Conservation (phyloP, 2,113 vertebrate species). For the Psilopogon haemacephalus region DNA sequence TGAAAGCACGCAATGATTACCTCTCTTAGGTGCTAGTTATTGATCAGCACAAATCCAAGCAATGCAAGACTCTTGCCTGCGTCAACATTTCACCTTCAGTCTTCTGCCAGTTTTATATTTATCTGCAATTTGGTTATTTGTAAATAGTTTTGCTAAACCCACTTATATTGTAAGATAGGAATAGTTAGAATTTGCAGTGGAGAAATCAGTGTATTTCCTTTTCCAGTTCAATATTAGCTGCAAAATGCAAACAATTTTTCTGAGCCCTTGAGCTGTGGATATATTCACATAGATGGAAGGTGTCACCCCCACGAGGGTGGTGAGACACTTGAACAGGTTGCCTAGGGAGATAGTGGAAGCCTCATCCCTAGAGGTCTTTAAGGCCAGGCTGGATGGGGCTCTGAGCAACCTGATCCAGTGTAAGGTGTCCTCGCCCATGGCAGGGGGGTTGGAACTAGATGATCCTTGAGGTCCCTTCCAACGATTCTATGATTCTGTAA, state of each 20-base stretch:
- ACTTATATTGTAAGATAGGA: not conserved
- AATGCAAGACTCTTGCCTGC: accelerated
- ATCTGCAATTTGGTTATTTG: not conserved
- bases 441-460: no score
- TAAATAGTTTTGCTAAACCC: not conserved
- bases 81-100: not conserved
- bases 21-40: not conserved
- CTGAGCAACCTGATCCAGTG: no score
- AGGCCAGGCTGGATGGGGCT: no score
- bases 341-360: no score
- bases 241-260: not conserved
- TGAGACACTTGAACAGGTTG: no score
- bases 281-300: not conserved
- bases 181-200: not conserved
- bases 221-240: not conserved
- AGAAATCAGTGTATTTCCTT: not conserved
- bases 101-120: not conserved
- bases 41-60: not conserved
- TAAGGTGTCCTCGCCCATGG: no score
- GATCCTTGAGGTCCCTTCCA: no score
- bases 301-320: not conserved
- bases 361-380: no score
- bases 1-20: not conserved
- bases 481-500: no score
- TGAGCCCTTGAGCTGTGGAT: not conserved